Conservation (phyloP, 2,797 vertebrate genomes). For the Pterois miles region DNA sequence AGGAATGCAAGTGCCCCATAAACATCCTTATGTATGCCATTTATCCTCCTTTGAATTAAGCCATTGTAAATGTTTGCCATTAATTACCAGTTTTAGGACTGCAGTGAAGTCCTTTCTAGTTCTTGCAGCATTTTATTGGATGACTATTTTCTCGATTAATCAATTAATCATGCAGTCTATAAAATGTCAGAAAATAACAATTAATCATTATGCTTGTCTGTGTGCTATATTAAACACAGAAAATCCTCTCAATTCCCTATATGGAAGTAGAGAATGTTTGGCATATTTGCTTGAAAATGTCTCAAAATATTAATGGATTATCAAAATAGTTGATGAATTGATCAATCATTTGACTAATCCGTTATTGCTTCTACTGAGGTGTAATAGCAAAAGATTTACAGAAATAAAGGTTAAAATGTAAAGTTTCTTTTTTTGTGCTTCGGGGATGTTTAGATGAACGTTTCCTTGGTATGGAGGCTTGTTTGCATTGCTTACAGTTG, state of each 20-base stretch:
- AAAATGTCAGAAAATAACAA: background rate
- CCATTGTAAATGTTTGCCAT: background rate
- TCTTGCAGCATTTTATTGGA: background rate
- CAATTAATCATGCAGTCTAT: background rate
- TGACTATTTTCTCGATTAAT: background rate
- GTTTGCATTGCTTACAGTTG: conserved; percentile 31
- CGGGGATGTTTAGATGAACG: background rate
- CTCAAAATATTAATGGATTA: background rate
- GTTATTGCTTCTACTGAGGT: background rate
- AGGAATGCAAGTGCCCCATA: background rate
- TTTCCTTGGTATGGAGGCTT: background rate
- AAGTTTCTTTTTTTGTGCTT: background rate
- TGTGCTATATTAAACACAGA: no score
- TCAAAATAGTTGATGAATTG: background rate
- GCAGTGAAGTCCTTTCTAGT: fast-evolving
- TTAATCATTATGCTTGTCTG: background rate
- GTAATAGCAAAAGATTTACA: background rate
- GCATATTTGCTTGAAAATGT: background rate
- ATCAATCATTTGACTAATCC: background rate
- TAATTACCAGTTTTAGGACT: background rate
- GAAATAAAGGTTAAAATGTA: background rate
- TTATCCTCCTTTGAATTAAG: background rate
- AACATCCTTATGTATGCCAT: background rate
- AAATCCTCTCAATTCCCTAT: background rate
- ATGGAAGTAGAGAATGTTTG: background rate